A percentile compares a stretch with the other conserved stretches of the same genome.
These are phyloP conservation scores for Brachionus manjavacas DNA, from an alignment of 1,140 invertebrate genomes.

Conservation along the genomic window DNA sequence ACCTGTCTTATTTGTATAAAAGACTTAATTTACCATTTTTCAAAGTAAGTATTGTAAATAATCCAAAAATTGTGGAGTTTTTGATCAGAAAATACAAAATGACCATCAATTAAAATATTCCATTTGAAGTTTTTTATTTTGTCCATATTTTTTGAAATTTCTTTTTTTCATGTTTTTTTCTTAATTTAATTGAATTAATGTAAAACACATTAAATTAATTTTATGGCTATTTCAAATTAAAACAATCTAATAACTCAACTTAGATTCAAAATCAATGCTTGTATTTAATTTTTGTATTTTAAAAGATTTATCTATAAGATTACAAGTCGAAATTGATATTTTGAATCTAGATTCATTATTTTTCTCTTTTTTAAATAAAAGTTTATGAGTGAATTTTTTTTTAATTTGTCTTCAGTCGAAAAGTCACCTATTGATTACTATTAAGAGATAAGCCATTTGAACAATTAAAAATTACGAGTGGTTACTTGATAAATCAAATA, in stretches of 20 bases:
- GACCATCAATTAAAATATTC: background rate
- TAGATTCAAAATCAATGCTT: background rate
- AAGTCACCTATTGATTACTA: background rate
- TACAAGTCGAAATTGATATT: background rate
- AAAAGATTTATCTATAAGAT: background rate
- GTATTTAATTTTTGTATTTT: background rate
- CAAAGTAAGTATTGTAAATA: constrained; percentile 32
- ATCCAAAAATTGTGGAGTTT: constrained; percentile 4
- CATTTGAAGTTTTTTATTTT: background rate
- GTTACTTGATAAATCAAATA: background rate
- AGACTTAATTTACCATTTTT: background rate
- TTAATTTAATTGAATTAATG: constrained; percentile 17
- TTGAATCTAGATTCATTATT: background rate
- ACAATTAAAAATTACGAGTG: background rate
- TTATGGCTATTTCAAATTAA: background rate
- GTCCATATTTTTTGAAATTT: background rate
- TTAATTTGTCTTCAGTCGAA: background rate
- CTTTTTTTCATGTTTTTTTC: background rate
- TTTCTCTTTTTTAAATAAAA: background rate
- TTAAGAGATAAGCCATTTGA: background rate
- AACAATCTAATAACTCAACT: background rate
- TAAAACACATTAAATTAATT: background rate
- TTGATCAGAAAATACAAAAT: constrained; percentile 20
- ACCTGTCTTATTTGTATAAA: constrained; percentile 16
- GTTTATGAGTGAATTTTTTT: background rate